Evolutionary conservation across 2,888 invertebrate species (phyloP).

Genomic region (Dryobotodes eremita): DNA sequence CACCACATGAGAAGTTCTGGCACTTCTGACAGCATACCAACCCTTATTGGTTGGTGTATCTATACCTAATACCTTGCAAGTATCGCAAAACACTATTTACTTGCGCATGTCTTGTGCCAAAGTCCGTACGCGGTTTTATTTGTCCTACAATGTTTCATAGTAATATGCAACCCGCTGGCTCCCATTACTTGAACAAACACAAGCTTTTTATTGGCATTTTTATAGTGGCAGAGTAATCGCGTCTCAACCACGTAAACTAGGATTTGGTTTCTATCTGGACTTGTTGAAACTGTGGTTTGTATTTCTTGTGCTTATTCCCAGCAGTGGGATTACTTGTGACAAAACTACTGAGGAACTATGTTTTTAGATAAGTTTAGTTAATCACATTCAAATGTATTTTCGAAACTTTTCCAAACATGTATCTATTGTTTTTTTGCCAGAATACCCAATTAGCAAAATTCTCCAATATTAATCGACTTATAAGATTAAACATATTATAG

Average conservation of each 20-base stretch:
- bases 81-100: background rate
- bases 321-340: background rate
- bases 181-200: conserved; percentile 56
- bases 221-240: conserved; percentile 75
- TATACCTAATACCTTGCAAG: background rate
- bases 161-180: conserved; percentile 28
- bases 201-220: conserved; percentile 79
- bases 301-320: conserved; percentile 12
- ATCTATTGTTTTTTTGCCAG: background rate
- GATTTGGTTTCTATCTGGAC: conserved; percentile 71
- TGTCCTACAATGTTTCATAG: background rate
- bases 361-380: background rate
- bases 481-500: too few relatives aligned
- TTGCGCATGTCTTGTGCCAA: background rate
- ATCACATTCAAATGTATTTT: background rate
- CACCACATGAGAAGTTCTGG: background rate
- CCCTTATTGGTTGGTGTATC: too few relatives aligned
- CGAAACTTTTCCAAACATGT: background rate
- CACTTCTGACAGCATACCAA: background rate
- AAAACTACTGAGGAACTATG: background rate
- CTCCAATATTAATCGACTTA: too few relatives aligned
- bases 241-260: conserved; percentile 71
- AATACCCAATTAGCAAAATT: too few relatives aligned
- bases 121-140: background rate
- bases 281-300: conserved; percentile 38